Base-by-base conservation (phyloP, 2,113 vertebrate genomes). In the Myotis lucifugus region DNA sequence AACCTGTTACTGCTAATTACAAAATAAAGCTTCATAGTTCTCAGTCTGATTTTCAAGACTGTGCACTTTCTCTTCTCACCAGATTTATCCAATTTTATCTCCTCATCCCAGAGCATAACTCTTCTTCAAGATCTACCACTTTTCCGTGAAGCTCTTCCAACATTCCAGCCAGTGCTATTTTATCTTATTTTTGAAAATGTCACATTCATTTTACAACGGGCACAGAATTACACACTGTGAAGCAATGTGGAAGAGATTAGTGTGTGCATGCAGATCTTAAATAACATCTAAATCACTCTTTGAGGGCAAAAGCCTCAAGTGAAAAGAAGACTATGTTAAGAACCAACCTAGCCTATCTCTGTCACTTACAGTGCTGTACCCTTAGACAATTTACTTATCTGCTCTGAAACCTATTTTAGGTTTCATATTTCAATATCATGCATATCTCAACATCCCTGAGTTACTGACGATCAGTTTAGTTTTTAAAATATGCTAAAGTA, bases 251-350 rank as follows among this genome's bases (percentile, higher is more conserved):
- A 94, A 42, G 76, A 66, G 70, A 83, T 91, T 85, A 40, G 19
- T 92, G 48, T 84, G 23, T 67, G 19, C 7, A 37, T 9, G 6
- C 5, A 18, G 72, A 59, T 94, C 69, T 96, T 91, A 91, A 96
- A 78, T 61, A 95, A 78, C 13, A 82, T 64, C 50, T 79, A 73
- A 93, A 42, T 29, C 52, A 78, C 34, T 92, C 17, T 48, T 82
- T 85, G 52, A 93, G 40, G 46, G 21, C 37, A 95, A 95, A 59
- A 19, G 21, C 13, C 48, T 95, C 79, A 82, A 56, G 40, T 79
- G 52, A 61, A 79, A 96, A 79, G 29, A 94, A 70, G 5, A 50
- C 7, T 29, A 50, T 29, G 25, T 77, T 95, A 88, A 64, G 37
- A 85, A 76, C 13, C 40, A 79, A 15, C 72, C 11, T n/a, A 25